Conservation (phyloP, 2,888 invertebrate genomes). For the Chaitophorus viminalis region DNA sequence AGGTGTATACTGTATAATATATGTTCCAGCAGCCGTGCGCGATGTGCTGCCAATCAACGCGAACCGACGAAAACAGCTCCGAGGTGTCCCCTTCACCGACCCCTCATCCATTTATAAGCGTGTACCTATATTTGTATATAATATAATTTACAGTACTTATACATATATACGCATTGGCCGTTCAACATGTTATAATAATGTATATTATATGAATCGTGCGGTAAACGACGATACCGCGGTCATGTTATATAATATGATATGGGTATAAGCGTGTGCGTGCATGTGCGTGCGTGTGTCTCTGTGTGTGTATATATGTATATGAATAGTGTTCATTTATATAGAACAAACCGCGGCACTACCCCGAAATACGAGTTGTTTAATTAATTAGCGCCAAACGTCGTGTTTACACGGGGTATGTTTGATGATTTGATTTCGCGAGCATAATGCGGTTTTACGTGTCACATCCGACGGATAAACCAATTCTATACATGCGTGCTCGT, state of each 20-base stretch:
- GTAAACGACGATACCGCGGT: neutral
- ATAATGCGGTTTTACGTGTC: neutral
- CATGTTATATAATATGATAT: neutral
- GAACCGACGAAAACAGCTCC: no score
- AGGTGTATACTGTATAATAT: no score
- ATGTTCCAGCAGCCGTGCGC: no score
- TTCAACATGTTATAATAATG: no score
- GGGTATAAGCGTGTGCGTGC: neutral
- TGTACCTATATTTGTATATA: no score
- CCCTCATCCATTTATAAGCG: no score
- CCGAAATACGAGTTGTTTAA: neutral
- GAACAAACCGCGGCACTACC: neutral
- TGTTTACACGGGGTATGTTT: neutral
- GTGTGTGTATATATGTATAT: neutral
- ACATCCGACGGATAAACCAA: no score
- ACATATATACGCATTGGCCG: no score
- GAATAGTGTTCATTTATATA: neutral
- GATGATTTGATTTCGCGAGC: neutral
- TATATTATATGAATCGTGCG: neutral
- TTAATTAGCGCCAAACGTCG: neutral
- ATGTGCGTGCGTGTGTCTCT: neutral
- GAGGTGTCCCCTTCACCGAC: no score
- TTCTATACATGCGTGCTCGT: no score
- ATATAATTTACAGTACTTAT: no score
- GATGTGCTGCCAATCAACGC: no score